Percentiles rank a stretch among this genome's conserved stretches.
phyloP scores from a whole-genome alignment of 2,888 invertebrate genomes.

The Calliopum simillimum region DNA sequence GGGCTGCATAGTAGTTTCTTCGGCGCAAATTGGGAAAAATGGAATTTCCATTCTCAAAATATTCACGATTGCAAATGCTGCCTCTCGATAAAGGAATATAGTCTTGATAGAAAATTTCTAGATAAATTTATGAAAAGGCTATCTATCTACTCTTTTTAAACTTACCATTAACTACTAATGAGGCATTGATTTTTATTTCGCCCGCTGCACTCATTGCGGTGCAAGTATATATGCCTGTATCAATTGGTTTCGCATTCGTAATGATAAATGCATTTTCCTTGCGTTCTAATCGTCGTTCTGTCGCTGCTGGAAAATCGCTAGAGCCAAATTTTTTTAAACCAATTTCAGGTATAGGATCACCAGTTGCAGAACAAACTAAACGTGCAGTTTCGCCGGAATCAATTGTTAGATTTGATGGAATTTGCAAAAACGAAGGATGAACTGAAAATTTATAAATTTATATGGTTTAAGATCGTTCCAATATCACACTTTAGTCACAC shows the following conservation, averaged over 20 bases:
- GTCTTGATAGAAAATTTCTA: no score
- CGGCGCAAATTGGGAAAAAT: no score
- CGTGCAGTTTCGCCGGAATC: conserved; percentile 87
- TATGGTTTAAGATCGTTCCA: no score
- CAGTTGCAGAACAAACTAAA: conserved; percentile 91
- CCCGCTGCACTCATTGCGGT: conserved; percentile 93
- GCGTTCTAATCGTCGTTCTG: conserved; percentile 92
- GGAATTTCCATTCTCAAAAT: no score
- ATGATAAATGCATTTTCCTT: conserved; percentile 93
- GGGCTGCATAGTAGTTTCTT: no score
- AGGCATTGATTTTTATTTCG: conserved; percentile 85
- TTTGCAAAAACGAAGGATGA: conserved; percentile 87
- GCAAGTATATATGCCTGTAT: conserved; percentile 94
- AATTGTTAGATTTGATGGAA: conserved; percentile 85
- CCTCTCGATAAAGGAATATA: no score
- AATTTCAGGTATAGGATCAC: conserved; percentile 89
- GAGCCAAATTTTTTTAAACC: conserved; percentile 94
- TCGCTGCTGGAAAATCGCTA: conserved; percentile 93
- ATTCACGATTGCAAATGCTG: no score
- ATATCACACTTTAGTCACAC: no score
- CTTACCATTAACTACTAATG: conserved; percentile 76
- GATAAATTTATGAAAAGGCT: no score
- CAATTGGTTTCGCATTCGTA: conserved; percentile 87
- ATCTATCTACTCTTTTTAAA: no score
- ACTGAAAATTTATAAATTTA: conserved; percentile 69